Percentiles rank a stretch among this genome's conserved stretches.
These are phyloP conservation scores for Brachylomia viminalis DNA, from an alignment of 2,888 invertebrate species.

Conservation along the genomic window DNA sequence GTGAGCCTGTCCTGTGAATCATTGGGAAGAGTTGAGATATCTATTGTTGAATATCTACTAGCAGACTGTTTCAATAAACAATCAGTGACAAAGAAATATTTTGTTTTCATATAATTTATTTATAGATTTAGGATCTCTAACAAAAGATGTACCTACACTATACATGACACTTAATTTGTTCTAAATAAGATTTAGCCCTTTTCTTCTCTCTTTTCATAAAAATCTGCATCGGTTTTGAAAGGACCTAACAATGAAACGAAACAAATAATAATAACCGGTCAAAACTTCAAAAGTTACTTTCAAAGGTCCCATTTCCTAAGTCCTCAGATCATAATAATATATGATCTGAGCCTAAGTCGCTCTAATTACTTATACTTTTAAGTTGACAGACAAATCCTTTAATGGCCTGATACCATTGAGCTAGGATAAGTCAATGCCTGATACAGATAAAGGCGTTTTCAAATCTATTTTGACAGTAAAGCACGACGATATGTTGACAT, in stretches of 20 bases:
- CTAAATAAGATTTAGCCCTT: not conserved
- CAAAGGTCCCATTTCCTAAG: constrained; percentile 25
- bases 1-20: constrained; percentile 4
- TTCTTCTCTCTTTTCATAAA: not conserved
- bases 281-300: not conserved
- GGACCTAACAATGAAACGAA: not conserved
- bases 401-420: constrained; percentile 69
- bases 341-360: constrained; percentile 40
- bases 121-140: no score
- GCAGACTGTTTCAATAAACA: not conserved
- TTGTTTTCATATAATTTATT: not conserved
- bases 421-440: no score
- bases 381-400: constrained; percentile 72
- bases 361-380: constrained; percentile 43
- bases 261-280: constrained; percentile 18
- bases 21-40: constrained; percentile 6
- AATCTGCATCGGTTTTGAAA: not conserved
- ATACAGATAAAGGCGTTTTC: constrained; percentile 51
- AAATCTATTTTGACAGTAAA: constrained; percentile 46
- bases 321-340: no score
- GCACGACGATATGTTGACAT: constrained; percentile 23
- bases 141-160: no score
- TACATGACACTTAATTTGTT: not conserved
- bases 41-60: not conserved
- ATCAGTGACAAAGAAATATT: no score